phyloP scores from a whole-genome alignment of 1,140 invertebrate species.

The Musca vetustissima region DNA sequence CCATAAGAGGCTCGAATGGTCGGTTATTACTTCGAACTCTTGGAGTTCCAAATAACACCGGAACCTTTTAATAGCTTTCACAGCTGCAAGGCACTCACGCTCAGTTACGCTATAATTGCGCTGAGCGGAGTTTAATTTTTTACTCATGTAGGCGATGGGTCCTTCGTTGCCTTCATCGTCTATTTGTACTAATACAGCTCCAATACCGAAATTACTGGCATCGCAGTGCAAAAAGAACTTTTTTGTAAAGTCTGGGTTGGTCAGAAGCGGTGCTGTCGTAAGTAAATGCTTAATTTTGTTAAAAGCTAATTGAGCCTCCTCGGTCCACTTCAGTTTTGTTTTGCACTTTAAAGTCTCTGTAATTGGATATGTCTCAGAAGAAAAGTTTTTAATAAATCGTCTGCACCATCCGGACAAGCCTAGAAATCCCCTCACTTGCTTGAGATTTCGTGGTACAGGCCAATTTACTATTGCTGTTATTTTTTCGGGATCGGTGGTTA shows the following conservation, averaged over 20 bases:
- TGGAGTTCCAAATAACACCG: too few relatives aligned
- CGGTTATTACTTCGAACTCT: too few relatives aligned
- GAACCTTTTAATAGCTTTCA: too few relatives aligned
- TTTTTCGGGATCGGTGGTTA: constrained; percentile 33
- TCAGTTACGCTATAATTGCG: constrained; percentile 25
- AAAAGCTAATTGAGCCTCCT: neutral
- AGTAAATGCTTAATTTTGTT: neutral
- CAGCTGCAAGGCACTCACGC: neutral
- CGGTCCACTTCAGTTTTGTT: neutral
- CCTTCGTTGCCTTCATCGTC: constrained; percentile 27
- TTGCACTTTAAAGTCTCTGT: constrained; percentile 22
- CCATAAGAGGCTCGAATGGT: constrained; percentile 31
- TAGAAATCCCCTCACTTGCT: constrained; percentile 21
- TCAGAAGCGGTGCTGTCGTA: constrained; percentile 15
- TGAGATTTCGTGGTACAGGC: constrained; percentile 26
- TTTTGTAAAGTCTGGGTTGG: neutral
- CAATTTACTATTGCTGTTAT: constrained; percentile 33
- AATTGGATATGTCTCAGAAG: constrained; percentile 12
- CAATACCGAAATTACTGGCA: constrained; percentile 27
- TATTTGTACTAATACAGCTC: constrained; percentile 31
- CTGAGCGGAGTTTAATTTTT: constrained; percentile 29
- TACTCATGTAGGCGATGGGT: neutral
- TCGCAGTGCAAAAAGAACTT: neutral
- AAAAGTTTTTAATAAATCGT: constrained; percentile 32
- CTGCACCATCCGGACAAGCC: constrained; percentile 31